A percentile compares a stretch with the other conserved stretches of the same genome.
These are phyloP conservation scores for Pimephales promelas DNA, from an alignment of 2,113 vertebrate species.

Conservation along the genomic window DNA sequence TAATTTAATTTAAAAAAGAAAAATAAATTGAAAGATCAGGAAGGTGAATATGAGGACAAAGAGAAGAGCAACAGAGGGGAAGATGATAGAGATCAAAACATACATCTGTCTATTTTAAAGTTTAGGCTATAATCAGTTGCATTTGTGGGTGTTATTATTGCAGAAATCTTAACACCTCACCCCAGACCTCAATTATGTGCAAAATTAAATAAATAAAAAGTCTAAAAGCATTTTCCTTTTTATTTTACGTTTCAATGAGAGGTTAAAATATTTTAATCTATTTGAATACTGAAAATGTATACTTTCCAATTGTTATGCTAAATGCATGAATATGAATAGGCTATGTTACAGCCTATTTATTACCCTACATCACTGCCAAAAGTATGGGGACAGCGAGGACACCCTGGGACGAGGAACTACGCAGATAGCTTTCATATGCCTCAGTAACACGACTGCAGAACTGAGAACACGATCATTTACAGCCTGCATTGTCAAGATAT, in stretches of 20 bases:
- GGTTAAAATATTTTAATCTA: neutral
- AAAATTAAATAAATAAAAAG: neutral
- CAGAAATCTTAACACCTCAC: too few species aligned
- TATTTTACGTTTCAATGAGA: neutral
- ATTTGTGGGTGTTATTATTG: too few species aligned
- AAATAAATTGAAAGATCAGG: too few species aligned
- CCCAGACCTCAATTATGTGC: neutral
- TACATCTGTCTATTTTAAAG: too few species aligned
- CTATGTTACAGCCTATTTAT: neutral
- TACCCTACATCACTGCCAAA: neutral
- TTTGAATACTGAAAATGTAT: neutral
- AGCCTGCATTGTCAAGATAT: neutral
- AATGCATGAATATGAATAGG: neutral
- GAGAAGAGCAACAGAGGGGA: too few species aligned
- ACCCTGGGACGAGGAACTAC: neutral
- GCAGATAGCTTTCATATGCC: neutral
- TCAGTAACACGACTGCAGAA: conserved; percentile 18
- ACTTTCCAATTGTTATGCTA: neutral
- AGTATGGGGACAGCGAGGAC: neutral
- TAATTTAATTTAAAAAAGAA: too few species aligned
- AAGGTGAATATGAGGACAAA: too few species aligned
- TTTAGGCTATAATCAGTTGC: too few species aligned
- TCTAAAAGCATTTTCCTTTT: neutral
- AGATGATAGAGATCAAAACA: too few species aligned
- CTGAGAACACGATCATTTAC: conserved; percentile 8